Conservation (phyloP, 2,797 vertebrate genomes). For the Cuniculus paca region DNA sequence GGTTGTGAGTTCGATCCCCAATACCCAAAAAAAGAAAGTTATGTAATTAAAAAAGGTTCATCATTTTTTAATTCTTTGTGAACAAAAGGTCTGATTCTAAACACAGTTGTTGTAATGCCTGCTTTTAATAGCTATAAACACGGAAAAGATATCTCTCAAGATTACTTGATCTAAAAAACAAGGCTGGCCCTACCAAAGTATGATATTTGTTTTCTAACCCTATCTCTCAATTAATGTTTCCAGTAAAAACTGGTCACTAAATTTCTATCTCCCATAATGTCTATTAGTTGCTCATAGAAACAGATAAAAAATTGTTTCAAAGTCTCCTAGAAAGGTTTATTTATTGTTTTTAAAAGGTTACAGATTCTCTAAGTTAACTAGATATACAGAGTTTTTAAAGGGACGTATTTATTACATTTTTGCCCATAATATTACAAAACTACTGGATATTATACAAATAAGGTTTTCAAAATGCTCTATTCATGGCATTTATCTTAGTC, state of each 20-base stretch:
- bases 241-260: neutral
- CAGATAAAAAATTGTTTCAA: neutral
- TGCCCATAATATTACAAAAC: neutral
- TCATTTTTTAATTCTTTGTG: neutral
- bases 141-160: neutral
- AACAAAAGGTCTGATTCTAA: neutral
- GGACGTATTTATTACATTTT: neutral
- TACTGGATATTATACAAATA: neutral
- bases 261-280: neutral
- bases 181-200: neutral
- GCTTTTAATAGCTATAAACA: neutral
- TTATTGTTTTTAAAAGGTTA: constrained; percentile 19
- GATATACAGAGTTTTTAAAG: neutral
- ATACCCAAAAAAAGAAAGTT: no score
- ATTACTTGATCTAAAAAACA: neutral
- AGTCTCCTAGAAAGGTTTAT: neutral
- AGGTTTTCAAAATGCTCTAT: neutral
- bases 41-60: neutral
- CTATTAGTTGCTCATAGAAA: neutral
- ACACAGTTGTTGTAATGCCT: neutral
- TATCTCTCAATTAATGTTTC: neutral
- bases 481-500: neutral
- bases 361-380: neutral
- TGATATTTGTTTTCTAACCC: neutral
- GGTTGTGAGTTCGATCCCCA: no score